Percentiles rank a stretch among this genome's conserved stretches.
Conservation (phyloP, 92 coral and sea anemone genomes). For the Plumapathes pennacea region DNA sequence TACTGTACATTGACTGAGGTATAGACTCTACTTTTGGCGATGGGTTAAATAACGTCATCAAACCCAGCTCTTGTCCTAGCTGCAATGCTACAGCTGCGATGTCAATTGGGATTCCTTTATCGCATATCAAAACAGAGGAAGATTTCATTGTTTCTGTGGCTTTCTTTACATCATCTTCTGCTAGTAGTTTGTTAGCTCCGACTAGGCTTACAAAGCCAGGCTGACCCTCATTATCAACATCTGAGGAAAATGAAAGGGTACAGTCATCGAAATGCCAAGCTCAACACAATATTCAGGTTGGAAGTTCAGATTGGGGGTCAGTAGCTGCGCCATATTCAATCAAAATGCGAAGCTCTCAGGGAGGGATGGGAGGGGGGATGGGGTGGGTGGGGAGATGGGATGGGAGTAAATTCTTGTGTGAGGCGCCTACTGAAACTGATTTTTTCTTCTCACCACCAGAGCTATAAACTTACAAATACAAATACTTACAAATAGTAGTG, state of each 20-base stretch:
- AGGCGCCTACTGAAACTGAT: background rate
- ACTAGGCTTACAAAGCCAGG: slow-evolving; percentile 87
- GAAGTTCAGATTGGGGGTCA: no score
- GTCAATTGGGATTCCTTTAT: slow-evolving; percentile 77
- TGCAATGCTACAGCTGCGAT: slow-evolving; percentile 57
- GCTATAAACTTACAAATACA: slow-evolving; percentile 6
- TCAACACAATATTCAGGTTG: no score
- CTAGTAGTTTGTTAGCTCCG: slow-evolving; percentile 69
- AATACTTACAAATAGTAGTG: slow-evolving; percentile 68
- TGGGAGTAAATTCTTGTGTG: background rate
- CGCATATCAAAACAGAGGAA: slow-evolving; percentile 73
- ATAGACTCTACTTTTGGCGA: slow-evolving; percentile 68
- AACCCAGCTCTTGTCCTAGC: slow-evolving; percentile 66
- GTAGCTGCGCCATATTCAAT: background rate
- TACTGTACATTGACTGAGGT: slow-evolving; percentile 39
- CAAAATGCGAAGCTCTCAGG: background rate
- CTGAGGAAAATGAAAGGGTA: no score
- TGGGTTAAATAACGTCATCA: slow-evolving; percentile 77
- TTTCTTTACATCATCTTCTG: slow-evolving; percentile 43
- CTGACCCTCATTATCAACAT: slow-evolving; percentile 68
- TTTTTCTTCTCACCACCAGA: no score
- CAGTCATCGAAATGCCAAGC: no score
- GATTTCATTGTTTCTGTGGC: slow-evolving; percentile 45
- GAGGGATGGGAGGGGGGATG: background rate
- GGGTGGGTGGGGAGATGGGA: background rate